These are phyloP conservation scores for Cheilosia scutellata DNA, from an alignment of 2,888 invertebrate species.

Conservation along the genomic window DNA sequence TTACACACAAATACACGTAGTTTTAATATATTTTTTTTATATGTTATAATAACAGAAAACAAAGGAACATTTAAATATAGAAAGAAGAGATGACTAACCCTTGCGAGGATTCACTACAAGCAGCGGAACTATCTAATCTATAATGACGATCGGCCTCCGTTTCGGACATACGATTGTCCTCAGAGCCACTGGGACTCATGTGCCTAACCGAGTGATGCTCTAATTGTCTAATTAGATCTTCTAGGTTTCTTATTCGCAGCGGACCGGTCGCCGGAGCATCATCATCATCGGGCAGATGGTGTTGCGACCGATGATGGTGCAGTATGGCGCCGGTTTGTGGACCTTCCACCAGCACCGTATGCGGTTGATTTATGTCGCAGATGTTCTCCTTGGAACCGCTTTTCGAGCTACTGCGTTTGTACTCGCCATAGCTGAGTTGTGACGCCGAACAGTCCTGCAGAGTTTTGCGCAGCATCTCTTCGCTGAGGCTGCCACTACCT, in stretches of 20 bases:
- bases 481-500: slow-evolving; percentile 88
- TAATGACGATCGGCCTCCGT: slow-evolving; percentile 95
- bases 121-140: slow-evolving; percentile 90
- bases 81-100: slow-evolving; percentile 85
- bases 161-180: slow-evolving; percentile 93
- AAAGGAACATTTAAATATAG: slow-evolving; percentile 13
- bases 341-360: slow-evolving; percentile 85
- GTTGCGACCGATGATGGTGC: slow-evolving; percentile 85
- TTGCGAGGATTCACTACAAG: slow-evolving; percentile 90
- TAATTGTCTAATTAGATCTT: slow-evolving; percentile 94
- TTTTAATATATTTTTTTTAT: slow-evolving; percentile 17
- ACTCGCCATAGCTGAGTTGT: slow-evolving; percentile 85
- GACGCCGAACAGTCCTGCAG: slow-evolving; percentile 86
- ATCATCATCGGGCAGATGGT: slow-evolving; percentile 85
- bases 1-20: slow-evolving; percentile 71
- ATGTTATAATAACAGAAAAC: slow-evolving; percentile 24
- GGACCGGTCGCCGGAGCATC: slow-evolving; percentile 93
- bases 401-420: slow-evolving; percentile 86
- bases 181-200: slow-evolving; percentile 96
- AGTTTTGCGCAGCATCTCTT: slow-evolving; percentile 89
- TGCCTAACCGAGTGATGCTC: slow-evolving; percentile 94
- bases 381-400: slow-evolving; percentile 90
- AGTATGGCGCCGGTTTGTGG: slow-evolving; percentile 81
- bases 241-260: slow-evolving; percentile 94
- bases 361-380: slow-evolving; percentile 88